Conservation (phyloP, 1,140 invertebrate species). For the Drosophila sproati region DNA sequence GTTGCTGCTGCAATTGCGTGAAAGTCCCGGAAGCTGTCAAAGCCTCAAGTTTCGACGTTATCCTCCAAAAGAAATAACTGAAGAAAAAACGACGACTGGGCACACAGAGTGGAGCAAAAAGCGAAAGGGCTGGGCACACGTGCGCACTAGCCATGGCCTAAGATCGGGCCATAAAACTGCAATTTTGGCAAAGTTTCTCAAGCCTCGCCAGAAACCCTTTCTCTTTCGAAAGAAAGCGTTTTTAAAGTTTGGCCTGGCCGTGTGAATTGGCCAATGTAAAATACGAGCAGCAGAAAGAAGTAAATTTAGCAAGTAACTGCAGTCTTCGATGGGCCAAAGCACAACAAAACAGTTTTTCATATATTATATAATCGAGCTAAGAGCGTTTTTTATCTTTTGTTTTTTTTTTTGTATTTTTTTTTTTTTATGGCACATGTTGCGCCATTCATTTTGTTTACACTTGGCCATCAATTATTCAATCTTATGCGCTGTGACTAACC, state of each 20-base stretch:
- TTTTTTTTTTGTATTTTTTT: too few relatives aligned
- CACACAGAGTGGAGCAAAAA: slow-evolving; percentile 42
- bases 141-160: slow-evolving; percentile 35
- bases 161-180: slow-evolving; percentile 71
- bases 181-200: slow-evolving; percentile 75
- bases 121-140: slow-evolving; percentile 78
- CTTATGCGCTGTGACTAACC: slow-evolving; percentile 48
- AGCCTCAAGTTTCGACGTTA: slow-evolving; percentile 47
- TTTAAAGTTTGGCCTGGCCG: slow-evolving; percentile 14
- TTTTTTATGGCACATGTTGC: slow-evolving; percentile 39
- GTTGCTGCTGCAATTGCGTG: slow-evolving; percentile 67
- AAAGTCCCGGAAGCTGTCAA: slow-evolving; percentile 76
- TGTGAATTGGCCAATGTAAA: slow-evolving; percentile 47
- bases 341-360: slow-evolving; percentile 61
- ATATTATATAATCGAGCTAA: slow-evolving; percentile 60
- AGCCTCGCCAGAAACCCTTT: slow-evolving; percentile 68
- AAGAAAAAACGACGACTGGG: background rate
- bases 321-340: slow-evolving; percentile 34
- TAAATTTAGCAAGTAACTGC: slow-evolving; percentile 57
- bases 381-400: slow-evolving; percentile 33
- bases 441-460: slow-evolving; percentile 60
- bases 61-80: slow-evolving; percentile 50
- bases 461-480: slow-evolving; percentile 77
- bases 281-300: slow-evolving; percentile 16
- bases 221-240: slow-evolving; percentile 81